Percentiles rank a stretch among this genome's conserved stretches.
These are phyloP conservation scores for Pseudomugil tenellus DNA, from an alignment of 2,797 vertebrate genomes.

Conservation along the genomic window DNA sequence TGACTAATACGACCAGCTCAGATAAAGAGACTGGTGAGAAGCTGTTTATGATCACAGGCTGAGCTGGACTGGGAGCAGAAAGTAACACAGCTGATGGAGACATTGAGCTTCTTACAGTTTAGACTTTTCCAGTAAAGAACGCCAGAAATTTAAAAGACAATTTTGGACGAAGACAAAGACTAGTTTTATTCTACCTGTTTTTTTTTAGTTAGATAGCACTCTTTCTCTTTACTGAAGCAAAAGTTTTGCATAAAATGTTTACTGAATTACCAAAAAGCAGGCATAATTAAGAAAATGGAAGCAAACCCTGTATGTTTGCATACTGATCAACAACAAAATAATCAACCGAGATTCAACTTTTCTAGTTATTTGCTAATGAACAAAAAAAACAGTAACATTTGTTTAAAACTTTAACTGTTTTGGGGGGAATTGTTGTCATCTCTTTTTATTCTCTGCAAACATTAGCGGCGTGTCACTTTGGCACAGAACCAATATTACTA, in stretches of 20 bases:
- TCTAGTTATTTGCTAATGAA: too few species aligned
- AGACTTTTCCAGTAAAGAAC: too few species aligned
- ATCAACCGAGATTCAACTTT: neutral
- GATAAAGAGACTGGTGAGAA: too few species aligned
- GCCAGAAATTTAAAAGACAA: too few species aligned
- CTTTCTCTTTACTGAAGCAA: neutral
- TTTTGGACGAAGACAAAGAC: too few species aligned
- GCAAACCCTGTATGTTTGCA: neutral
- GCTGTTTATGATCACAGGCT: too few species aligned
- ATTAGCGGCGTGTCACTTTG: slow-evolving; percentile 22
- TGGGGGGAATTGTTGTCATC: neutral
- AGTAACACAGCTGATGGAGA: too few species aligned
- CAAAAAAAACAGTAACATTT: neutral
- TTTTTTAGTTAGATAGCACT: neutral
- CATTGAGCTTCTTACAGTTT: too few species aligned
- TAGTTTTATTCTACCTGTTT: neutral
- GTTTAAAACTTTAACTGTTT: neutral
- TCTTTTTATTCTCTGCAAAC: neutral
- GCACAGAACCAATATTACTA: slow-evolving; percentile 32
- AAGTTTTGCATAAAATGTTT: neutral
- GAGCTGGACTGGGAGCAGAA: too few species aligned
- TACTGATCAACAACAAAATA: neutral
- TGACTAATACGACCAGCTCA: too few species aligned
- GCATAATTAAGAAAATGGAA: neutral
- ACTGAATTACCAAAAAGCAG: neutral